These are phyloP conservation scores for Lynx canadensis DNA, from an alignment of 2,113 vertebrate species.

Conservation along the genomic window DNA sequence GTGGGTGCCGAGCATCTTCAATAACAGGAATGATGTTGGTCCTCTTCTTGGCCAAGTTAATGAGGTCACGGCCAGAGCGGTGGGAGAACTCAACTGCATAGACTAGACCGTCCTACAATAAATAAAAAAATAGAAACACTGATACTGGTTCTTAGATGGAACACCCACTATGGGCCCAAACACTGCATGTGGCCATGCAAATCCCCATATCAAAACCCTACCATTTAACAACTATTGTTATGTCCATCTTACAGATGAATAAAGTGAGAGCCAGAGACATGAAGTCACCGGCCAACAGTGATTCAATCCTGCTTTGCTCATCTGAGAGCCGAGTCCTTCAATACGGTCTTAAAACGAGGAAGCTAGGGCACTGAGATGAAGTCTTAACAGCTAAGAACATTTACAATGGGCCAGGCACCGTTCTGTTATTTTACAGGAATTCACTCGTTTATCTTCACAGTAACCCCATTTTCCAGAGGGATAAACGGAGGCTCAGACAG, in stretches of 20 bases:
- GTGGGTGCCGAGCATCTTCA: slow-evolving; percentile 94
- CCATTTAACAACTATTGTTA: neutral
- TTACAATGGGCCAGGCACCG: neutral
- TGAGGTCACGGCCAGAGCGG: slow-evolving; percentile 94
- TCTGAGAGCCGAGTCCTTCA: neutral
- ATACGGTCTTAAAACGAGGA: neutral
- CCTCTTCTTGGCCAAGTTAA: slow-evolving; percentile 96
- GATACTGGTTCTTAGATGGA: neutral
- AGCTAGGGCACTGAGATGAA: neutral
- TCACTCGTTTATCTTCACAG: slow-evolving; percentile 11
- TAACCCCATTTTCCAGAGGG: neutral
- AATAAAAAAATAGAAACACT: neutral
- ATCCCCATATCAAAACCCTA: neutral
- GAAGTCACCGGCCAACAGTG: neutral
- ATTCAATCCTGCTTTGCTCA: neutral
- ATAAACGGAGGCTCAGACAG: neutral
- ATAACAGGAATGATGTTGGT: slow-evolving; percentile 97
- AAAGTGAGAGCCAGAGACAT: neutral
- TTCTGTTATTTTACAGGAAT: neutral
- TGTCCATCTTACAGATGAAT: neutral
- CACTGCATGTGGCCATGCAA: neutral
- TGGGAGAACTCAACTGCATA: slow-evolving; percentile 97
- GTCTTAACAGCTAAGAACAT: neutral
- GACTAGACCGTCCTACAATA: slow-evolving; percentile 92
- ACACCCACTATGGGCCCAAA: neutral